A percentile compares a stretch with the other conserved stretches of the same genome.
Conservation (phyloP, 2,888 invertebrate species). For the Agrotis puta region DNA sequence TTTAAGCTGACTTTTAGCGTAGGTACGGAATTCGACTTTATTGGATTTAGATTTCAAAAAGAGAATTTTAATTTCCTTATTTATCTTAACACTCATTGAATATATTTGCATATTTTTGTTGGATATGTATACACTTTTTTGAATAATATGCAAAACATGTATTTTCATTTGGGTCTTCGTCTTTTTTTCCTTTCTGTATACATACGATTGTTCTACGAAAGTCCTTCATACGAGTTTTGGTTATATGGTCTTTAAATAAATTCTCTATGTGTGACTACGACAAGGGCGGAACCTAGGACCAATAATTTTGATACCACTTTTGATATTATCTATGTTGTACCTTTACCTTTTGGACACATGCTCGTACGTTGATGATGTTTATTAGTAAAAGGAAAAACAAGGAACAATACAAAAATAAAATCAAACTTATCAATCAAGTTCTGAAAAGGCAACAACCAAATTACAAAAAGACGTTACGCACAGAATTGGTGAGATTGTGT, state of each 20-base stretch:
- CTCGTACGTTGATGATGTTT: too few relatives aligned
- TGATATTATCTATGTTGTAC: too few relatives aligned
- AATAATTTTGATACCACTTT: neutral
- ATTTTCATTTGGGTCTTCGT: conserved; percentile 1
- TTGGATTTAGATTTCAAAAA: neutral
- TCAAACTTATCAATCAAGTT: conserved; percentile 48
- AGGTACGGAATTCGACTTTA: neutral
- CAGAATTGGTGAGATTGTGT: conserved; percentile 53
- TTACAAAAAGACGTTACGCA: conserved; percentile 47
- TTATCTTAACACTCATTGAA: neutral
- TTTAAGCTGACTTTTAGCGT: neutral
- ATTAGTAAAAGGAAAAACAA: conserved; percentile 3
- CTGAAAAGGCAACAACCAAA: conserved; percentile 51
- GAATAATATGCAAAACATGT: neutral
- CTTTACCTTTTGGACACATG: too few relatives aligned
- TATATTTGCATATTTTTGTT: too few relatives aligned
- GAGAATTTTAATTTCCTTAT: neutral
- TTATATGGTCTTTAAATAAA: neutral
- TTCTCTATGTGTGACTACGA: neutral
- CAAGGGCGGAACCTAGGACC: neutral
- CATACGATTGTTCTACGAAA: neutral
- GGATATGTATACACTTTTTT: neutral
- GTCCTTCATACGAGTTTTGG: too few relatives aligned
- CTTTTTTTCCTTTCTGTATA: neutral
- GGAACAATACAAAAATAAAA: conserved; percentile 26